A percentile compares a stretch with the other conserved stretches of the same genome.
phyloP scores from a whole-genome alignment of 2,888 invertebrate species.

The Serrognathus titanus region DNA sequence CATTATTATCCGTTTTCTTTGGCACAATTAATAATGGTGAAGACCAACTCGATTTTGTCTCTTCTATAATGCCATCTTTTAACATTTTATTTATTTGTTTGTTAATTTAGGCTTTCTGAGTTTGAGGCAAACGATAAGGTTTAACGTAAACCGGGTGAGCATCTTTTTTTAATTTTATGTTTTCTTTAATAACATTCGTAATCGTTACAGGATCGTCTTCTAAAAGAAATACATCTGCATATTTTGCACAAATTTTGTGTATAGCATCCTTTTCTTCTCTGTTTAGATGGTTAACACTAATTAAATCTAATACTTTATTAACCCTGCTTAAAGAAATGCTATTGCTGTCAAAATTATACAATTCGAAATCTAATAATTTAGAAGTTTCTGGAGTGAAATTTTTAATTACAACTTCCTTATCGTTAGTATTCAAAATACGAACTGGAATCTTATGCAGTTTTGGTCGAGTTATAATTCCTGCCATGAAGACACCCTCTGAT shows the following conservation, averaged over 20 bases:
- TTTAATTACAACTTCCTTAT: too few species aligned
- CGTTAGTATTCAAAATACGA: background rate
- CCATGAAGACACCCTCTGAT: background rate
- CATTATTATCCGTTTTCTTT: slow-evolving; percentile 3
- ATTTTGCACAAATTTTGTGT: background rate
- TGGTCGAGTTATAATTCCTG: too few species aligned
- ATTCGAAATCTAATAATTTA: too few species aligned
- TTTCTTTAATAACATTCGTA: slow-evolving; percentile 4
- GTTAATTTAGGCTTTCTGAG: slow-evolving; percentile 8
- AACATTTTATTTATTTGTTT: slow-evolving; percentile 13
- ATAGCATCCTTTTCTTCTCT: too few species aligned
- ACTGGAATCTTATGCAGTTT: too few species aligned
- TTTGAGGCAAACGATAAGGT: slow-evolving; percentile 8
- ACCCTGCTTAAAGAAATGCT: too few species aligned
- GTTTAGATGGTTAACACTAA: too few species aligned
- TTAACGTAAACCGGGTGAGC: slow-evolving; percentile 2
- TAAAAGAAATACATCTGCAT: background rate
- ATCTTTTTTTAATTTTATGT: background rate
- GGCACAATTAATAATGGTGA: slow-evolving; percentile 12
- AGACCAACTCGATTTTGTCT: slow-evolving; percentile 15
- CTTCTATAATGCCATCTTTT: slow-evolving; percentile 14
- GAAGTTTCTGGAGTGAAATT: too few species aligned
- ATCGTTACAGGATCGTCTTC: slow-evolving; percentile 1
- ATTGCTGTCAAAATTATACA: too few species aligned
- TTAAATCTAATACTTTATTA: too few species aligned